Evolutionary conservation across 2,888 invertebrate genomes (phyloP).

Genomic region (Trachelus troglodyta): DNA sequence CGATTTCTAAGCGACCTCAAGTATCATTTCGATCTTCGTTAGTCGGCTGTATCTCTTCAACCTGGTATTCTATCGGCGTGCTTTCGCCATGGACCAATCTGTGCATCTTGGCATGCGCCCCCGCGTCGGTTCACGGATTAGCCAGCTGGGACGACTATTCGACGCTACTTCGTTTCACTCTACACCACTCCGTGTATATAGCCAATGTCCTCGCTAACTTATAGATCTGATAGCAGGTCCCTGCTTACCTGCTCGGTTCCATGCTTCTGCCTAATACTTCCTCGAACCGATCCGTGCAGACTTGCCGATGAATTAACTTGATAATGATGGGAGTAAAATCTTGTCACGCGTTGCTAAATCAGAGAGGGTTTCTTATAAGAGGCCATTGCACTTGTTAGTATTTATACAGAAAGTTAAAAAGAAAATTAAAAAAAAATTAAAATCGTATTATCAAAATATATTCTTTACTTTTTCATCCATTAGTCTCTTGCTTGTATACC

Average conservation of each 20-base stretch:
- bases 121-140: constrained; percentile 21
- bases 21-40: constrained; percentile 15
- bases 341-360: neutral
- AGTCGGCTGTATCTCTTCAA: constrained; percentile 10
- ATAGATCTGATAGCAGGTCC: constrained; percentile 20
- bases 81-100: constrained; percentile 14
- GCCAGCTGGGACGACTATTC: constrained; percentile 5
- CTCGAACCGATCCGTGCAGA: constrained; percentile 6
- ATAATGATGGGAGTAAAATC: constrained; percentile 12
- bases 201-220: constrained; percentile 21
- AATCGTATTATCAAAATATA: neutral
- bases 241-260: constrained; percentile 15
- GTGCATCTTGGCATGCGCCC: constrained; percentile 15
- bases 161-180: constrained; percentile 10
- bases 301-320: constrained; percentile 13
- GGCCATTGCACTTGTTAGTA: neutral
- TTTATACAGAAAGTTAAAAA: neutral
- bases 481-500: neutral
- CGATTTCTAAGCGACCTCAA: constrained; percentile 7
- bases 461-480: neutral
- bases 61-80: constrained; percentile 14
- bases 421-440: neutral
- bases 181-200: constrained; percentile 1
- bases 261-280: constrained; percentile 18
- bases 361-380: neutral